phyloP scores from a whole-genome alignment of 2,797 vertebrate species.

The Hozukius guyotensis region DNA sequence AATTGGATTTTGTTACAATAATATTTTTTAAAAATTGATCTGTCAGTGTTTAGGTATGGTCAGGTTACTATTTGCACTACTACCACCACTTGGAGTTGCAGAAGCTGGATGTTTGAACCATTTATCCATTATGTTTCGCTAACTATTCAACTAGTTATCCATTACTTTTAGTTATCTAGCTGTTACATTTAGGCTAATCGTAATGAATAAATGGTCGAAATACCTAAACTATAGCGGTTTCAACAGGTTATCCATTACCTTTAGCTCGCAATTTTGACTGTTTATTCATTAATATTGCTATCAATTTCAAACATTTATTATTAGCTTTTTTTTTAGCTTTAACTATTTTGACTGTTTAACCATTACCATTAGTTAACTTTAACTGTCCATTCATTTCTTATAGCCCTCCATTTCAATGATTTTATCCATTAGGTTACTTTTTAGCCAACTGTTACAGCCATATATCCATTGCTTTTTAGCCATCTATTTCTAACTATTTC shows the following conservation, averaged over 20 bases:
- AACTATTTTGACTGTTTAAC: neutral
- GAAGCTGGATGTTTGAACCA: too few species aligned
- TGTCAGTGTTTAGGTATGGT: neutral
- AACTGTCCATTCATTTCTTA: neutral
- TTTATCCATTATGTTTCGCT: too few species aligned
- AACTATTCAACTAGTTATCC: neutral
- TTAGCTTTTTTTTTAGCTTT: neutral
- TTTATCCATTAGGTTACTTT: neutral
- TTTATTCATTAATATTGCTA: neutral
- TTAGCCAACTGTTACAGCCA: neutral
- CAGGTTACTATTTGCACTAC: rapidly evolving
- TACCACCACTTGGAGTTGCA: neutral
- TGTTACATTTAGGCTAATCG: neutral
- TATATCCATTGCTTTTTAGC: neutral
- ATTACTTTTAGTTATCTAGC: neutral
- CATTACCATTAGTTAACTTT: too few species aligned
- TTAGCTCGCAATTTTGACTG: neutral
- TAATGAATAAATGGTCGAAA: neutral
- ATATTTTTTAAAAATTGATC: neutral
- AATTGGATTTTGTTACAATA: rapidly evolving
- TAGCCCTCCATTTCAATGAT: neutral
- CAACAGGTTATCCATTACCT: too few species aligned
- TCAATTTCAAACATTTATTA: neutral
- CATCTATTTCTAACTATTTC: neutral
- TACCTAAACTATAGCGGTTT: neutral